Base-by-base conservation (phyloP, 2,113 vertebrate species). In the Alethe diademata region DNA sequence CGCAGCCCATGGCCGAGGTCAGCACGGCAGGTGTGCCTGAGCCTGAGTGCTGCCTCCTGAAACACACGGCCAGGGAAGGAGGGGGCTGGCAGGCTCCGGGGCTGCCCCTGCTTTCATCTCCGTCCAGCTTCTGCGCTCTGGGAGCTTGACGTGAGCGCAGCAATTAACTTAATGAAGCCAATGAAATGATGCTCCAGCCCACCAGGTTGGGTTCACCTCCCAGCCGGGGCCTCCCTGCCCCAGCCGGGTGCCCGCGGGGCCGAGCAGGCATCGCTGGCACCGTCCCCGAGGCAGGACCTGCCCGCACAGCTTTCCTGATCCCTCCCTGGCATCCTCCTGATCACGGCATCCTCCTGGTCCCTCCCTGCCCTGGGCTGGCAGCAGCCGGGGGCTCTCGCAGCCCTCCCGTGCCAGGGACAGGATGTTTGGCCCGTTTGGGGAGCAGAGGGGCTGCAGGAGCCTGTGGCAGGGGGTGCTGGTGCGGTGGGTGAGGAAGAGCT, bases 101-200 rank as follows among this genome's bases (percentile, higher is more conserved):
- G 36, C 74, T 38, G 25, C 20, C 28, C 29, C 91, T 22, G 47
- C 94, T 96, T 97, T 96, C 93, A 97, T 94, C 93, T 94, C 80
- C 11, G 1, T 88, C 94, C 96, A 96, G 90, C n/a, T 71, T 95
- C 88, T 71, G 76, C 9, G 9, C 84, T 87, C 62, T 29, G 36
- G 54, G 45, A 76, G 15, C 73, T 78, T 93, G 93, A 95, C 19
- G 28, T 3, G 92, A 94, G 78, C 7, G 0, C 7, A 12, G 73
- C 88, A 94, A 91, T 96, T 94, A 86, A 95, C 40, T 95, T 95
- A 96, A 96, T 93, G 76, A 92, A 82, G 67, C 82, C 88, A 95
- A 85, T 69, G 70, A 91, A 84, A 81, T 17, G 71, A 88, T 81
- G 73, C 80, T 88, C 66, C 64, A 48, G 71, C 73, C 66, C n/a